These are phyloP conservation scores for Aythya baeri DNA, from an alignment of 2,113 vertebrate genomes.

Conservation along the genomic window DNA sequence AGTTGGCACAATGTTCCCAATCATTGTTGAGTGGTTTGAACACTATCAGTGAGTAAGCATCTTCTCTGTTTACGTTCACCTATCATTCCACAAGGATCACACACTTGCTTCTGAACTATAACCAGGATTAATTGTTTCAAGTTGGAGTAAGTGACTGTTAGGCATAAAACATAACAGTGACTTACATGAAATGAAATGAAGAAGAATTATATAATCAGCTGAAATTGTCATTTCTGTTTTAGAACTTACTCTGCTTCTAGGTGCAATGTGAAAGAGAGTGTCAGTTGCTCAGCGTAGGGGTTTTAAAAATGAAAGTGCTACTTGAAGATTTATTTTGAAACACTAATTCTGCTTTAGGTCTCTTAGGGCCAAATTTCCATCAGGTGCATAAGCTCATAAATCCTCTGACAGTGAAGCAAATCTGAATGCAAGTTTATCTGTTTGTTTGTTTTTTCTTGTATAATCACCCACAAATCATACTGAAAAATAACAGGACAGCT, in stretches of 20 bases:
- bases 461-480: not conserved
- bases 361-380: not conserved
- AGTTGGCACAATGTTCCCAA: not conserved
- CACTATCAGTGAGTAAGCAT: not conserved
- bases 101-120: not conserved
- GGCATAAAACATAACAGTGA: not conserved
- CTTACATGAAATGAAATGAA: not conserved
- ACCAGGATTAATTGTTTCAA: not conserved
- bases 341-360: not conserved
- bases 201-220: not conserved
- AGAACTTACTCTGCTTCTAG: not conserved
- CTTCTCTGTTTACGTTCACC: not conserved
- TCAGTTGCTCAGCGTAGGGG: not conserved
- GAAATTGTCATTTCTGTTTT: not conserved
- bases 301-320: not conserved
- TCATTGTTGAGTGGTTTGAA: not conserved
- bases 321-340: not conserved
- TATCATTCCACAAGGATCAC: not conserved
- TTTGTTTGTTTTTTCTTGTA: not conserved
- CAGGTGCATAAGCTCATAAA: not conserved
- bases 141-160: not conserved
- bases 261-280: not conserved
- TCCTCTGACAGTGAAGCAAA: not conserved
- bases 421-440: not conserved
- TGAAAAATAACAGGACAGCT: not conserved